A percentile compares a stretch with the other conserved stretches of the same genome.
These are phyloP conservation scores for Copidosoma aretas DNA, from an alignment of 2,888 invertebrate species.

Conservation along the genomic window DNA sequence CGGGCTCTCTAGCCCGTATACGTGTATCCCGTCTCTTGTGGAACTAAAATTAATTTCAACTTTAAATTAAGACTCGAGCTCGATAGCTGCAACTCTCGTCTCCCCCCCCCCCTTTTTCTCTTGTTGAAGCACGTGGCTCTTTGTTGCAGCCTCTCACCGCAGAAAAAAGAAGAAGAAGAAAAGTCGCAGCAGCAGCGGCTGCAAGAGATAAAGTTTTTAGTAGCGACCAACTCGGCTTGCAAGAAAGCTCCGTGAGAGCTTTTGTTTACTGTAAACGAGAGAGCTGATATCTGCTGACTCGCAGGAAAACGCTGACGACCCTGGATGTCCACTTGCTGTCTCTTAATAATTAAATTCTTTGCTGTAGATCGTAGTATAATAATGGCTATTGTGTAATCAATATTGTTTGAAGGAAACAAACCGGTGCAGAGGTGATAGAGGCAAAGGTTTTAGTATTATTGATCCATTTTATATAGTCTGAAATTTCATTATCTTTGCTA, in stretches of 20 bases:
- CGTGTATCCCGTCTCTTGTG: constrained; percentile 22
- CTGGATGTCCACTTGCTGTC: no score
- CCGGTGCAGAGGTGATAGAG: no score
- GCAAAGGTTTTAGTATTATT: no score
- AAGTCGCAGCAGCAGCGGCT: constrained; percentile 36
- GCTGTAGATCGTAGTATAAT: no score
- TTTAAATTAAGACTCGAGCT: constrained; percentile 62
- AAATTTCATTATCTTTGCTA: no score
- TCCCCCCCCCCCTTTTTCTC: no score
- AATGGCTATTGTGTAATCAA: no score
- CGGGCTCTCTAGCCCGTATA: not conserved
- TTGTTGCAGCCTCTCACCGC: constrained; percentile 51
- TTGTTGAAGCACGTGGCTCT: constrained; percentile 44
- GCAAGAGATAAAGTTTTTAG: constrained; percentile 31
- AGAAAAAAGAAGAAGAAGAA: constrained; percentile 20
- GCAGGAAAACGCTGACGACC: no score
- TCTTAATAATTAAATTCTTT: no score
- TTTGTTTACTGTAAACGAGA: constrained; percentile 56
- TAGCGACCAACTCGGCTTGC: not conserved
- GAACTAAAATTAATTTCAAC: constrained; percentile 62
- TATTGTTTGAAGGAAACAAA: no score
- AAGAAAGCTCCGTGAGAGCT: constrained; percentile 43
- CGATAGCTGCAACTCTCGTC: constrained; percentile 55
- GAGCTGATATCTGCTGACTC: constrained; percentile 31
- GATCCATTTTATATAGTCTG: no score